Evolutionary conservation across 2,113 vertebrate species (phyloP).

Genomic region (Marmota monax): DNA sequence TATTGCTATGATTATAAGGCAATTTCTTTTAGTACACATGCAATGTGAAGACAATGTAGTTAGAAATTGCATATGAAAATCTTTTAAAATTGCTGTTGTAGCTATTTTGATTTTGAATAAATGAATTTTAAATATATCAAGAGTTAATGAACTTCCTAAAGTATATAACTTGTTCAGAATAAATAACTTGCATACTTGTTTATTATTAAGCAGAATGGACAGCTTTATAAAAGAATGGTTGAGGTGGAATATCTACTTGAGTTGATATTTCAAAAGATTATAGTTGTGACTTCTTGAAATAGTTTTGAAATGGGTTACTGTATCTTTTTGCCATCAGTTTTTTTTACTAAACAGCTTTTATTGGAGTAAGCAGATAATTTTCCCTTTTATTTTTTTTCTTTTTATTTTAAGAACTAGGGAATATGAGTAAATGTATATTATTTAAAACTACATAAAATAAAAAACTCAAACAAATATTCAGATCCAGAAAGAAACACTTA

Average conservation of each 20-base stretch:
- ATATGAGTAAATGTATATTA: neutral
- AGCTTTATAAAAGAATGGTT: slow-evolving; percentile 33
- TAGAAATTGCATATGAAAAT: neutral
- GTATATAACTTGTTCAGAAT: neutral
- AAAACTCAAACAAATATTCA: neutral
- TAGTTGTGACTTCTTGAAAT: slow-evolving; percentile 51
- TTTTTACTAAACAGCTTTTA: slow-evolving; percentile 32
- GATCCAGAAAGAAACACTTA: slow-evolving; percentile 21
- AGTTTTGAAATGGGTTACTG: slow-evolving; percentile 58
- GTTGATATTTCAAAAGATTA: slow-evolving; percentile 48
- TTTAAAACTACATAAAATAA: slow-evolving; percentile 21
- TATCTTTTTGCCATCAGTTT: slow-evolving; percentile 37
- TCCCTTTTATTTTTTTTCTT: slow-evolving; percentile 1
- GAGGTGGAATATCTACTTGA: slow-evolving; percentile 21
- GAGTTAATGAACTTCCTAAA: slow-evolving; percentile 50
- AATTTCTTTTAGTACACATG: neutral
- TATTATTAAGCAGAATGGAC: slow-evolving; percentile 1
- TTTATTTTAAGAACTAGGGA: slow-evolving; percentile 60
- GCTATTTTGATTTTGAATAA: slow-evolving; percentile 64
- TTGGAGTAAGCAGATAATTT: neutral
- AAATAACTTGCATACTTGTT: neutral
- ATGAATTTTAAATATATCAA: neutral
- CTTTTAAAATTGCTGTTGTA: neutral
- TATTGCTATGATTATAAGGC: neutral
- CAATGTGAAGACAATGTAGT: neutral